Evolutionary conservation across 2,113 vertebrate species (phyloP).

Genomic region (Ginglymostoma cirratum): DNA sequence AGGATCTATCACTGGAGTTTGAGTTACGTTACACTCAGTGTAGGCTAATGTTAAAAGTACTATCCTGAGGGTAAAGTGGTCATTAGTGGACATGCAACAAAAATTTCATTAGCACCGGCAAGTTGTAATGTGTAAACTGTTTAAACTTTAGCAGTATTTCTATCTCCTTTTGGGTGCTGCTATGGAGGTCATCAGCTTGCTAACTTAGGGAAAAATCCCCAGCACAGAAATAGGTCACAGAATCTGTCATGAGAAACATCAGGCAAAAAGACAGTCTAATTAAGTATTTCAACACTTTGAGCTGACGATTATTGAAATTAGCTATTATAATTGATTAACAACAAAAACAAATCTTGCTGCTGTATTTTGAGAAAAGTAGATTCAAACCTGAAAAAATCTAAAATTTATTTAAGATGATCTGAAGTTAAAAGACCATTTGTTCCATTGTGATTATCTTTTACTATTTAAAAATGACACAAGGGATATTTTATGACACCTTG

Average conservation of each 20-base stretch:
- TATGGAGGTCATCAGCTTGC: background rate
- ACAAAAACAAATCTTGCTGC: background rate
- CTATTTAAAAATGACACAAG: background rate
- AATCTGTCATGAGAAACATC: background rate
- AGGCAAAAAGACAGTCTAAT: background rate
- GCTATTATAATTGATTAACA: background rate
- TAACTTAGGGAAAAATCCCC: background rate
- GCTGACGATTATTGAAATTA: too few species aligned
- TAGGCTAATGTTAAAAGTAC: background rate
- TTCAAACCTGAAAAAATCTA: background rate
- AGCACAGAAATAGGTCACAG: background rate
- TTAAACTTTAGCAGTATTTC: background rate
- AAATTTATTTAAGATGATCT: background rate
- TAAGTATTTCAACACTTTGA: background rate
- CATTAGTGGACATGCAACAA: background rate
- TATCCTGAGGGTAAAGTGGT: background rate
- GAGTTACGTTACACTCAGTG: too few species aligned
- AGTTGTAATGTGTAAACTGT: background rate
- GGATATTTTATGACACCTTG: background rate
- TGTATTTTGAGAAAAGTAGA: background rate
- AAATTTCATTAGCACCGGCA: background rate
- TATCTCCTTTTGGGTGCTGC: background rate
- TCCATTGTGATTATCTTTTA: background rate
- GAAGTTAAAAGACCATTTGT: constrained; percentile 11
- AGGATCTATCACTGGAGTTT: too few species aligned